Base-by-base conservation (phyloP, 2,888 invertebrate species). In the Drepanosiphum platanoidis region DNA sequence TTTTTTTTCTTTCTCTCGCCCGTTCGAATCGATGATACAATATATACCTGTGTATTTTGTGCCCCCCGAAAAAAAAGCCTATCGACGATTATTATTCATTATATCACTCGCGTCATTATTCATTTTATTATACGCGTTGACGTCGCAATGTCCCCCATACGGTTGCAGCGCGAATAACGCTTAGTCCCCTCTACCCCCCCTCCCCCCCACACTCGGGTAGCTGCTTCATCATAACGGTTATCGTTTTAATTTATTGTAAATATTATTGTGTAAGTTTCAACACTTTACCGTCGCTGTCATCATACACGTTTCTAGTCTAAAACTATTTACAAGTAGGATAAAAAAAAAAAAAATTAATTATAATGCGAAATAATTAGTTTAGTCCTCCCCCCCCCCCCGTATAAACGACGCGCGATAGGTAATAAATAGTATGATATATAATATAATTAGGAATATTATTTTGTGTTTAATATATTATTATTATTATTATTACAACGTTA, bases 261-360 rank as follows among this genome's bases (percentile, higher is more conserved):
- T 70, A 80, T 61, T 70, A 80, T n/a, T n/a, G n/a, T 80, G 52
- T 80, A 58, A 80, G 70, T 70, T 70, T 70, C 36, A 70, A 80
- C 70, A 52, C 46, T 70, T 66, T n/a, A 34, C 15, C 58, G 18
- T 52, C 68, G 70, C 52, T 58, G 34, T 70, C 46, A 58, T 58
- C 18, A 52, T n/a, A 80, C 80, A 80, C 80, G 36, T 70, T 70
- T 80, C 80, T 80, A 80, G 80, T 80, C 80, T 80, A 68, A 46
- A 68, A 79, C 52, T 5, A 27, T n/a, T n/a, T n/a, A n/a, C n/a
- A n/a, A n/a, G n/a, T 39, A 39, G n/a, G 39, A 58, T 22, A 34
- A 34, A 80, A 39, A 9, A 22, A 70, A 27, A 27, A 27, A 61
- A 27, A 36, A 66, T 9, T 30, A 75, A 52, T 8, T 18, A 30